phyloP scores from a whole-genome alignment of 2,797 vertebrate species.

The Pogoniulus pusillus region DNA sequence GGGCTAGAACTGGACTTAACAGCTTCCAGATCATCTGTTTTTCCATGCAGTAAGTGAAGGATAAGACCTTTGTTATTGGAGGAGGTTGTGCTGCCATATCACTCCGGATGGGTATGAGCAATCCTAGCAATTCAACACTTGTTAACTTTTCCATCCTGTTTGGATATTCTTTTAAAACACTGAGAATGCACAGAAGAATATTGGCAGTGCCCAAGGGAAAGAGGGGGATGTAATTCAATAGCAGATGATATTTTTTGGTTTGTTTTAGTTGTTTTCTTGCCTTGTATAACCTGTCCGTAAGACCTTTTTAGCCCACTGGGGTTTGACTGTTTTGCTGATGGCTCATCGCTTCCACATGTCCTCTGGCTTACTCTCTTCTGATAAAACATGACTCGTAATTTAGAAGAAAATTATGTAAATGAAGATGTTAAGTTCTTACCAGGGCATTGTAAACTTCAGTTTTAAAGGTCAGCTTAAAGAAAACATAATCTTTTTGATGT shows the following conservation, averaged over 20 bases:
- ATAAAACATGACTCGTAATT: constrained; percentile 54
- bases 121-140: not conserved
- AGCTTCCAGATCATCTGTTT: not conserved
- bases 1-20: constrained; percentile 10
- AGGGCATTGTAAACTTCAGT: constrained; percentile 41
- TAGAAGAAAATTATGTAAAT: constrained; percentile 57
- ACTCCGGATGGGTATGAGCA: not conserved
- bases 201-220: not conserved
- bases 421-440: constrained; percentile 42
- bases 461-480: constrained; percentile 56
- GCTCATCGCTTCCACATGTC: not conserved
- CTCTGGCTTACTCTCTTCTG: constrained; percentile 12
- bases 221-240: not conserved
- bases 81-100: not conserved
- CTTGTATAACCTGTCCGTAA: constrained; percentile 25
- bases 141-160: not conserved
- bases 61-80: not conserved
- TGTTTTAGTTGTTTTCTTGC: not conserved
- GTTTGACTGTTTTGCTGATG: constrained; percentile 32
- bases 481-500: constrained; percentile 33
- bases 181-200: not conserved
- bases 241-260: not conserved
- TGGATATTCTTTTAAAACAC: not conserved
- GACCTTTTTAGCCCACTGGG: not conserved
- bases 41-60: not conserved